Percentiles rank a stretch among this genome's conserved stretches.
phyloP scores from a whole-genome alignment of 2,888 invertebrate genomes.

The Syritta pipiens region DNA sequence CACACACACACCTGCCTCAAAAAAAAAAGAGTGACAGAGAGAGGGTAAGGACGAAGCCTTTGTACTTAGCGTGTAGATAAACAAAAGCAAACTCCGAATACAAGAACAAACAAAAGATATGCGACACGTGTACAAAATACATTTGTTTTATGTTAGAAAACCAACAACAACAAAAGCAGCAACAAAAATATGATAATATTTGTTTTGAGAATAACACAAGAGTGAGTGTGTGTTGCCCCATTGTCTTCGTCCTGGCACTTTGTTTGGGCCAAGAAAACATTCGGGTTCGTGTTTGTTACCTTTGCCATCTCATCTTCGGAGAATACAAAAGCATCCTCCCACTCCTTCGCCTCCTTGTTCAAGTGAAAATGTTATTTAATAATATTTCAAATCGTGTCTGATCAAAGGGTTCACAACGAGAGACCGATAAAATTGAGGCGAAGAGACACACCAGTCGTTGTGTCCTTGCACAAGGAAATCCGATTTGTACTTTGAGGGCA shows the following conservation, averaged over 20 bases:
- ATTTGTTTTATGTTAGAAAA: constrained; percentile 24
- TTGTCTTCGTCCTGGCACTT: constrained; percentile 6
- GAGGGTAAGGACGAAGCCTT: too few species aligned
- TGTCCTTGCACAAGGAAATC: too few species aligned
- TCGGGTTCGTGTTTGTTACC: constrained; percentile 21
- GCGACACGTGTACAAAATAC: constrained; percentile 32
- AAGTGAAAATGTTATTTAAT: too few species aligned
- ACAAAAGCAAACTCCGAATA: constrained; percentile 18
- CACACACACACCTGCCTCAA: background rate
- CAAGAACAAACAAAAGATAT: constrained; percentile 38
- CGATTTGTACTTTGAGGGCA: too few species aligned
- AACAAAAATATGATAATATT: constrained; percentile 20
- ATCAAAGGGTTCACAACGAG: too few species aligned
- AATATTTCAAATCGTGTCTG: too few species aligned
- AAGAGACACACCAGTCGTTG: too few species aligned
- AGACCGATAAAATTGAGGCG: too few species aligned
- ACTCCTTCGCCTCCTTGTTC: too few species aligned
- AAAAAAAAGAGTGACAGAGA: too few species aligned
- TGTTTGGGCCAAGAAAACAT: constrained; percentile 31
- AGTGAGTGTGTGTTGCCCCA: constrained; percentile 6
- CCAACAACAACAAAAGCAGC: background rate
- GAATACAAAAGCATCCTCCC: too few species aligned
- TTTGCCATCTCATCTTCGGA: constrained; percentile 3
- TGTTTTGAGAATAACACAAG: constrained; percentile 21
- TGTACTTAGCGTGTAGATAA: constrained; percentile 24